These are phyloP conservation scores for Syngnathus acus DNA, from an alignment of 2,797 vertebrate genomes.

Conservation along the genomic window DNA sequence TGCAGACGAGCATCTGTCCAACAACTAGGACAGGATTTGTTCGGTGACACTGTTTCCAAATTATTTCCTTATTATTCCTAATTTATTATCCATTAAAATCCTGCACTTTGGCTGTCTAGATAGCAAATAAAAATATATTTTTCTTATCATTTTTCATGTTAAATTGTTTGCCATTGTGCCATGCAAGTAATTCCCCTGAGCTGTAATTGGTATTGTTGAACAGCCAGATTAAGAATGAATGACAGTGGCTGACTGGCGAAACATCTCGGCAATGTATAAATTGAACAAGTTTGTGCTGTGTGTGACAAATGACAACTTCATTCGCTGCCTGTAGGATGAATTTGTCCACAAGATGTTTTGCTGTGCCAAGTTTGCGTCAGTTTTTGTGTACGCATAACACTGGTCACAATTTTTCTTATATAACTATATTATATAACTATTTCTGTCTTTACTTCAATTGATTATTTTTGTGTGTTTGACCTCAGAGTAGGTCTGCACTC, in stretches of 20 bases:
- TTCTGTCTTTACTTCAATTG: neutral
- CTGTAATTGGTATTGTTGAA: neutral
- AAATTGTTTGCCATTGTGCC: neutral
- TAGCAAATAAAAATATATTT: neutral
- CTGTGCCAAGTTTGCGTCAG: neutral
- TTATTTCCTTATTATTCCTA: neutral
- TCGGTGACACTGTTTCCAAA: no score
- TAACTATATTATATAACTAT: neutral
- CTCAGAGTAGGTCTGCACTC: conserved; percentile 11
- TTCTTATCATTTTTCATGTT: neutral
- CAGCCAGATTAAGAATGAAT: conserved; percentile 21
- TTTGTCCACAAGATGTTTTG: conserved; percentile 11
- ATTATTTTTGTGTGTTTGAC: neutral
- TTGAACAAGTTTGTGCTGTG: conserved; percentile 38
- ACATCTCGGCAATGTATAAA: conserved; percentile 43
- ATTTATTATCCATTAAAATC: neutral
- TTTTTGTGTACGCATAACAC: neutral
- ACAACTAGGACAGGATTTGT: no score
- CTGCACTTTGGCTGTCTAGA: no score
- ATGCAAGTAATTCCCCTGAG: neutral
- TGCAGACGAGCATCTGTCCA: no score
- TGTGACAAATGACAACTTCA: conserved; percentile 40
- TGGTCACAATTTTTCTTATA: neutral
- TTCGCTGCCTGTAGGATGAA: conserved; percentile 21
- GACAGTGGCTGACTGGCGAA: conserved; percentile 32